Conservation (phyloP, 2,797 vertebrate species). For the Notolepis coatsorum region DNA sequence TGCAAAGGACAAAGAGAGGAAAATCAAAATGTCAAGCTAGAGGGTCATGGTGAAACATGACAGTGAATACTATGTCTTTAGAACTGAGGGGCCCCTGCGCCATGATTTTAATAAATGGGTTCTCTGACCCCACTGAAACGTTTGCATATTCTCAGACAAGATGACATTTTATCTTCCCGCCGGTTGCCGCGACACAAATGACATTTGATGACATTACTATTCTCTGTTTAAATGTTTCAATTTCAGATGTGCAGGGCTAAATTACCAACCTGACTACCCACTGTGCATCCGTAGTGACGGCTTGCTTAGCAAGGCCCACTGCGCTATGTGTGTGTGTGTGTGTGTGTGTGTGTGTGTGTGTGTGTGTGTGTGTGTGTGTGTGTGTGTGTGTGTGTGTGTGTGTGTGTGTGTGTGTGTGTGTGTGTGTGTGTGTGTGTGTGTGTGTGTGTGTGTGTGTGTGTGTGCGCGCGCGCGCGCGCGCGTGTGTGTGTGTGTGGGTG, state of each 20-base stretch:
- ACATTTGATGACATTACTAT: slow-evolving; percentile 64
- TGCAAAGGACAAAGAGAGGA: slow-evolving; percentile 61
- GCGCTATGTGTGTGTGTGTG: not conserved
- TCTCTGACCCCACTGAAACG: slow-evolving; percentile 58
- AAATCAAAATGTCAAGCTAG: slow-evolving; percentile 65
- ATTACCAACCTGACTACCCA: slow-evolving; percentile 27
- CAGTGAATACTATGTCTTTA: slow-evolving; percentile 52
- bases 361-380: too few relatives aligned
- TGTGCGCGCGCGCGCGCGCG: too few relatives aligned
- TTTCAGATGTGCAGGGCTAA: slow-evolving; percentile 39
- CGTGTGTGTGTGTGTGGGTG: too few relatives aligned
- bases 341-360: too few relatives aligned
- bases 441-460: too few relatives aligned
- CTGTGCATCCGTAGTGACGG: slow-evolving; percentile 16
- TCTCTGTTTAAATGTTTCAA: slow-evolving; percentile 61
- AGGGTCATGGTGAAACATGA: slow-evolving; percentile 63
- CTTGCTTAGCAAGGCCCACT: slow-evolving; percentile 5
- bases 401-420: too few relatives aligned
- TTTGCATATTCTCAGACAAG: slow-evolving; percentile 51
- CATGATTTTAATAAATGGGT: slow-evolving; percentile 62
- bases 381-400: too few relatives aligned
- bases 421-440: too few relatives aligned
- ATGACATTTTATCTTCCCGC: slow-evolving; percentile 64
- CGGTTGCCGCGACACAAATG: slow-evolving; percentile 53
- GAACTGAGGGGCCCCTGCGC: slow-evolving; percentile 1